Evolutionary conservation across 2,797 vertebrate genomes (phyloP).

Genomic region (Sciurus vulgaris): DNA sequence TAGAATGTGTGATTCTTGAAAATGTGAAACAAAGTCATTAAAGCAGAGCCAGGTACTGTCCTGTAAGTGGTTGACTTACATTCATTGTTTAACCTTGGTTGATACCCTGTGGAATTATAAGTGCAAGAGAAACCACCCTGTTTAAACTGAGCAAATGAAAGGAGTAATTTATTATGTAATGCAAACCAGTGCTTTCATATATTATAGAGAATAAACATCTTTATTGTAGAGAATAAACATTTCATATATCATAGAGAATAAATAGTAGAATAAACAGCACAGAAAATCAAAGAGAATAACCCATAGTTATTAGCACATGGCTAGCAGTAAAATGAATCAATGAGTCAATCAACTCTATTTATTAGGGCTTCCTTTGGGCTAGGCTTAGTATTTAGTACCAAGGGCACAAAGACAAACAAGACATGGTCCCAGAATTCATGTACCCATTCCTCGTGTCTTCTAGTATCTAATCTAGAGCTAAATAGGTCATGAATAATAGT

Average conservation of each 20-base stretch:
- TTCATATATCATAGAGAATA: constrained; percentile 23
- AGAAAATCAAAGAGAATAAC: not conserved
- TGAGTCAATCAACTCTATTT: not conserved
- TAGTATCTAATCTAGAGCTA: not conserved
- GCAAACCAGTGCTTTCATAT: constrained; percentile 41
- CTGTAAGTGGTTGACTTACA: not conserved
- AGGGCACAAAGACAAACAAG: not conserved
- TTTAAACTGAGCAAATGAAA: constrained; percentile 43
- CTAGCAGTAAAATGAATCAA: not conserved
- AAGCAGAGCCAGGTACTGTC: not conserved
- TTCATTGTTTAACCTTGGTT: not conserved
- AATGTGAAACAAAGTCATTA: not conserved
- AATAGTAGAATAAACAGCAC: constrained; percentile 38
- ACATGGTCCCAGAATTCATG: constrained; percentile 44
- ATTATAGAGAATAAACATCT: constrained; percentile 8
- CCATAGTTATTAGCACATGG: not conserved
- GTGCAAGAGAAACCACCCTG: not conserved
- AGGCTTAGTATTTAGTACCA: not conserved
- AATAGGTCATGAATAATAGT: not conserved
- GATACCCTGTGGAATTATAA: not conserved
- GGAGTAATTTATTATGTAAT: constrained; percentile 50
- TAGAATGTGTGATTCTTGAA: not conserved
- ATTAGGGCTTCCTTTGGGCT: not conserved
- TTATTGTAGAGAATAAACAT: not conserved
- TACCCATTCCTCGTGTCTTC: not conserved